Percentiles rank a stretch among this genome's conserved stretches.
Conservation (phyloP, 2,113 vertebrate genomes). For the Hylia prasina region DNA sequence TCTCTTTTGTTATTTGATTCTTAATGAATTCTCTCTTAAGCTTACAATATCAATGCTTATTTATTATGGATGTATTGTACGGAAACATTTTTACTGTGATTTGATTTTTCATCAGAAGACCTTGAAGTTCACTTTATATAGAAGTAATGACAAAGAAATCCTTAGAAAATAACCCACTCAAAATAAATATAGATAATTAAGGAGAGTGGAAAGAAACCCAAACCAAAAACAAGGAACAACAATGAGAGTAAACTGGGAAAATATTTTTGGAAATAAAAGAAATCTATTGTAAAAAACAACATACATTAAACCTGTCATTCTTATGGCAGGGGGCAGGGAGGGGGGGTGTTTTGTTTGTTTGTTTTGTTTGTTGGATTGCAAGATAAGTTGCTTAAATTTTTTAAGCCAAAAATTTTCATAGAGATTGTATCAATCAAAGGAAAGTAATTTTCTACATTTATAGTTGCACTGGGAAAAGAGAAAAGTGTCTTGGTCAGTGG, state of each 20-base stretch:
- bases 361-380: neutral
- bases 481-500: neutral
- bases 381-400: neutral
- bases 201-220: neutral
- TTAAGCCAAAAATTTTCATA: neutral
- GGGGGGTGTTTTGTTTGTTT: neutral
- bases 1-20: conserved; percentile 60
- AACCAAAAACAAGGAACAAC: neutral
- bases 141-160: conserved; percentile 24
- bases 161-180: neutral
- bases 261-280: neutral
- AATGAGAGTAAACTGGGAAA: neutral
- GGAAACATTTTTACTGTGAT: conserved; percentile 51
- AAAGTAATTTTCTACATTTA: neutral
- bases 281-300: neutral
- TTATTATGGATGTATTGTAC: conserved; percentile 62
- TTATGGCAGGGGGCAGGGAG: neutral
- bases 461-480: neutral
- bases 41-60: conserved; percentile 55
- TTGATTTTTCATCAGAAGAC: conserved; percentile 48
- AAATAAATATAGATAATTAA: conserved; percentile 15
- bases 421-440: neutral
- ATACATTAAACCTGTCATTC: neutral
- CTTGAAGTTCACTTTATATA: conserved; percentile 46
- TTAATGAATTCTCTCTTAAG: conserved; percentile 70